Evolutionary conservation across 2,113 vertebrate species (phyloP), one percentile per base, ranked within the genome.

Genomic region (Lophura nycthemera): DNA sequence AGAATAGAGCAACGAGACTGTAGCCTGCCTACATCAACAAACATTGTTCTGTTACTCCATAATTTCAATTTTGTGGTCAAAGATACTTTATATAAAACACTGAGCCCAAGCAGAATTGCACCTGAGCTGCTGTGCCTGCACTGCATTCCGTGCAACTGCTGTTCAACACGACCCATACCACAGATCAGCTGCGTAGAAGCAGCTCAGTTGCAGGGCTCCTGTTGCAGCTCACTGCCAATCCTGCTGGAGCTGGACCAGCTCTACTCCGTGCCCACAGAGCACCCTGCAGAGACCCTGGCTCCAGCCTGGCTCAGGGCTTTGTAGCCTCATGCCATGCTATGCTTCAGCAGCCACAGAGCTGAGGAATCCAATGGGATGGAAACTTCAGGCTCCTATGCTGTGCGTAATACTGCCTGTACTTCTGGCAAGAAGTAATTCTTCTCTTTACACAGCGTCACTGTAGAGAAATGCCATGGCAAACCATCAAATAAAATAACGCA

Each of bases 181-280:
- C 3, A 34, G 5, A 83, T 6, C 30, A 20, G 42, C 10, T 0
- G 0, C 43, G 38, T 3, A 30, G 76, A 94, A 48, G n/a, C 40
- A 69, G 43, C 40, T 95, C 17, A 56, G 8, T 57, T n/a, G 20
- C 54, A 65, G 40, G 75, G 47, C n/a, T 80, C n/a, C 29, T 47
- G 25, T 7, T 48, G 15, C 59, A 42, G 29, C 34, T 40, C 5
- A 0, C 1, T 34, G 27, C 18, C 43, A 50, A 22, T 40, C 70
- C 42, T 43, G 22, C 32, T 65, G 52, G 20, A 75, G 56, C 42
- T 29, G 57, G 15, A 89, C 13, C 75, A 61, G 79, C 64, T 79
- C 47, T 42, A 56, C 57, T 1, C 52, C 1, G 8, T 14, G 10
- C 12, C 45, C n/a, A n/a, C 60, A 24, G 1, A 6, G 60, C 11